Evolutionary conservation across 2,888 invertebrate genomes (phyloP).

Genomic region (Geotrupes spiniger): DNA sequence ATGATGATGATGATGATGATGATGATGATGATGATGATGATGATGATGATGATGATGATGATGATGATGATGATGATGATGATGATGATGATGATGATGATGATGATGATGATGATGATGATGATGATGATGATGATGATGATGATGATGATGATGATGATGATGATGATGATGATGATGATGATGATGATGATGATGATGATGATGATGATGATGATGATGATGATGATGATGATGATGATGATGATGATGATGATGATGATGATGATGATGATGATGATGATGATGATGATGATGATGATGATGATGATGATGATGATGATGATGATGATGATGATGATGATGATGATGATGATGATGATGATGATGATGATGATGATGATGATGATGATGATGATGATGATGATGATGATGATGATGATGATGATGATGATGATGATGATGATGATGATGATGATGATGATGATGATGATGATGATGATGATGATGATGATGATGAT

Average conservation of each 20-base stretch:
- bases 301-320: neutral
- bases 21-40: neutral
- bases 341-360: neutral
- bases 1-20: neutral
- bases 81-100: neutral
- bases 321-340: neutral
- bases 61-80: neutral
- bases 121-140: neutral
- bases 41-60: neutral
- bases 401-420: neutral
- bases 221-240: neutral
- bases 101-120: no score
- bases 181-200: neutral
- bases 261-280: neutral
- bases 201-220: neutral
- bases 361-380: neutral
- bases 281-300: neutral
- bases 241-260: neutral
- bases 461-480: neutral
- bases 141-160: neutral
- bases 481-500: neutral
- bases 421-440: neutral
- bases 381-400: neutral
- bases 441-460: neutral
- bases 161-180: no score